Conservation (phyloP, 2,888 invertebrate genomes). For the Eupeodes latifasciatus region DNA sequence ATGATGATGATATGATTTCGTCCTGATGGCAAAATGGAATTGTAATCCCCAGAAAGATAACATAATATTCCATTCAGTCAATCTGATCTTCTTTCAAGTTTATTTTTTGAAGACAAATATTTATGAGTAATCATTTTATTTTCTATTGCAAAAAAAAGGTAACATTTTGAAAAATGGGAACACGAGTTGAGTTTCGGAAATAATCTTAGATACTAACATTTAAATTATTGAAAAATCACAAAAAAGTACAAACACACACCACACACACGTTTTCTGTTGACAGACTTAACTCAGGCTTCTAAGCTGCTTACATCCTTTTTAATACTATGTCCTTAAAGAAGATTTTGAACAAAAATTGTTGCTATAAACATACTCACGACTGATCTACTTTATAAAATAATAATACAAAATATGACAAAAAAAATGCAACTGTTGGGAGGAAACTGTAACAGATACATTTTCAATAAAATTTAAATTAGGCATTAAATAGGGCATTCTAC, state of each 20-base stretch:
- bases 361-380: too few relatives aligned
- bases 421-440: too few relatives aligned
- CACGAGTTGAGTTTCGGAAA: neutral
- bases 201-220: slow-evolving; percentile 19
- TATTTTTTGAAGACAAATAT: neutral
- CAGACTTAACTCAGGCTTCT: neutral
- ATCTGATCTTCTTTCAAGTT: neutral
- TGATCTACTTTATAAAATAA: too few relatives aligned
- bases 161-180: neutral
- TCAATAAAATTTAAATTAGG: too few relatives aligned
- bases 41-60: slow-evolving; percentile 48
- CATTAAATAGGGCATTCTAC: too few relatives aligned
- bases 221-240: slow-evolving; percentile 16
- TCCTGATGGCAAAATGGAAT: slow-evolving; percentile 12
- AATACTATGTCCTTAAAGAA: neutral
- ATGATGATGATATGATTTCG: neutral
- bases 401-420: too few relatives aligned
- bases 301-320: neutral
- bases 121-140: slow-evolving; percentile 21
- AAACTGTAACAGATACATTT: too few relatives aligned
- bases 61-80: slow-evolving; percentile 52
- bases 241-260: neutral
- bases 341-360: neutral
- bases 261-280: neutral
- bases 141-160: neutral